Percentiles rank a stretch among this genome's conserved stretches.
Conservation (phyloP, 2,888 invertebrate genomes). For the Troglohyphantes excavatus region DNA sequence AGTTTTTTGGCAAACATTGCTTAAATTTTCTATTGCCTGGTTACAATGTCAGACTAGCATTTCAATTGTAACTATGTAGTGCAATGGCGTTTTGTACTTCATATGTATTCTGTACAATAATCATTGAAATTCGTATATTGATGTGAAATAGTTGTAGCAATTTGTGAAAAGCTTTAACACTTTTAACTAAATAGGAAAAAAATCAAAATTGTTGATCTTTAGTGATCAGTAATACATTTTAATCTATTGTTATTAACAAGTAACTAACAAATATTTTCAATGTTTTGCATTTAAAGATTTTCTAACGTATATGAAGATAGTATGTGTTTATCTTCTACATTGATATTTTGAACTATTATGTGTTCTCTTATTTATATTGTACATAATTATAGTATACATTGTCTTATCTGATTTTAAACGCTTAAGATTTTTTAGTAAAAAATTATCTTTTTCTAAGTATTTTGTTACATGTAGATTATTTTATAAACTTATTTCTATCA, state of each 20-base stretch:
- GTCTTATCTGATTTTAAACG: too few relatives aligned
- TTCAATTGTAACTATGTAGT: conserved; percentile 28
- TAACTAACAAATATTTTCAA: not conserved
- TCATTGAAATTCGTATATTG: not conserved
- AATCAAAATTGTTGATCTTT: conserved; percentile 36
- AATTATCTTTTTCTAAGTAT: not conserved
- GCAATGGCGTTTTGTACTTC: conserved; percentile 13
- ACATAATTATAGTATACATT: too few relatives aligned
- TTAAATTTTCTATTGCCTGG: too few relatives aligned
- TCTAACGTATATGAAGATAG: not conserved
- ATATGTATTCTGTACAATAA: conserved; percentile 13
- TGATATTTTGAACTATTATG: not conserved
- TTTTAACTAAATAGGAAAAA: conserved; percentile 26
- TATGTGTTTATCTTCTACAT: not conserved
- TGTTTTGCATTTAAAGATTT: not conserved
- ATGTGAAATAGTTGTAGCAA: conserved; percentile 21
- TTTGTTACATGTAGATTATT: not conserved
- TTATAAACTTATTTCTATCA: not conserved
- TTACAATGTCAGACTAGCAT: too few relatives aligned
- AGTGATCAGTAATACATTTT: not conserved
- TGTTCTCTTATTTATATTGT: not conserved
- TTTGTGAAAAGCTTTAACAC: not conserved
- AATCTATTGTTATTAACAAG: not conserved
- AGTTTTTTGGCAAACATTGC: too few relatives aligned
- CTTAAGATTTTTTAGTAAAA: not conserved